phyloP scores from a whole-genome alignment of 2,888 invertebrate genomes.

The Callyntrura sp. region DNA sequence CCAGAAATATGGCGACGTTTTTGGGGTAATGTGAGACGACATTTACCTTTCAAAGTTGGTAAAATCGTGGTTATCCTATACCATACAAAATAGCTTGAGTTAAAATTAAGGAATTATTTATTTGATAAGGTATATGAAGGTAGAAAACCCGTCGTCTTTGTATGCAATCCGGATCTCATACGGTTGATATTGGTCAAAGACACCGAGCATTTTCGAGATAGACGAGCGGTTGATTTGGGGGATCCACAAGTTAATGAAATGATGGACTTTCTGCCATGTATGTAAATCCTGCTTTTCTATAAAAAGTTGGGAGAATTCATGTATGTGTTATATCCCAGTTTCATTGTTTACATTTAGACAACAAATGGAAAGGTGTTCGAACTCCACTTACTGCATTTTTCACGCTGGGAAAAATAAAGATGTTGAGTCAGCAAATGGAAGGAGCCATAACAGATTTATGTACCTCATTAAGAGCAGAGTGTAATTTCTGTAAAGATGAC shows the following conservation, averaged over 20 bases:
- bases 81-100: too few relatives aligned
- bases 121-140: constrained; percentile 80
- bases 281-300: background rate
- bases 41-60: too few relatives aligned
- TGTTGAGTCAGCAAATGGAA: constrained; percentile 74
- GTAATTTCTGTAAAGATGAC: constrained; percentile 48
- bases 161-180: constrained; percentile 74
- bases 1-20: constrained; percentile 76
- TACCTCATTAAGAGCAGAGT: constrained; percentile 49
- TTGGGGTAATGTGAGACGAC: constrained; percentile 66
- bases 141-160: constrained; percentile 70
- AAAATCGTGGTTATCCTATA: too few relatives aligned
- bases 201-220: constrained; percentile 77
- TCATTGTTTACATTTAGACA: constrained; percentile 46
- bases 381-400: constrained; percentile 67
- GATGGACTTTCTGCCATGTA: constrained; percentile 79
- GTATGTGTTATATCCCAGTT: background rate
- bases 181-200: constrained; percentile 77
- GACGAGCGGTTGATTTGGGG: constrained; percentile 71
- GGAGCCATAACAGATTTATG: constrained; percentile 66
- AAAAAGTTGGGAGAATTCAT: too few relatives aligned
- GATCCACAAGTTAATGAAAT: constrained; percentile 76
- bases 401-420: constrained; percentile 77
- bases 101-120: background rate
- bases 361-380: constrained; percentile 80